A percentile compares a stretch with the other conserved stretches of the same genome.
phyloP scores from a whole-genome alignment of 2,888 invertebrate genomes.

The Glyphotaelius pellucidus region DNA sequence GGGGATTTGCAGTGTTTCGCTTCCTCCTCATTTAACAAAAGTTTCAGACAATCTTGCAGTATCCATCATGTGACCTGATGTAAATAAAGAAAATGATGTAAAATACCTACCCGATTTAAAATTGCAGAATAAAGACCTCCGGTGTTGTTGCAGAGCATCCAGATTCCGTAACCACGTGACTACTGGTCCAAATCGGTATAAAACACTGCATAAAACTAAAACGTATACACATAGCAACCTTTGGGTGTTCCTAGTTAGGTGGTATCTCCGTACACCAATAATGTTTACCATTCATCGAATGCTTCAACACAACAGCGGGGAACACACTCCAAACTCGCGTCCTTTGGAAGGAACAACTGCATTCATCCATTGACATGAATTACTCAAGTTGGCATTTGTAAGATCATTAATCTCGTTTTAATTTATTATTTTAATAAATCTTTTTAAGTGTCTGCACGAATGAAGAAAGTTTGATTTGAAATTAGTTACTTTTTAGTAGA shows the following conservation, averaged over 20 bases:
- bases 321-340: background rate
- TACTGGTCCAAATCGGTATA: background rate
- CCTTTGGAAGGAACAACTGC: constrained; percentile 17
- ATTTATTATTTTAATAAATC: background rate
- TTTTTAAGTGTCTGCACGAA: no score
- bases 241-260: background rate
- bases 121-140: background rate
- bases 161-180: background rate
- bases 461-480: no score
- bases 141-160: background rate
- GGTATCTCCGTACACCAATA: background rate
- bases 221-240: background rate
- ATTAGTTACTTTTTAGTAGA: no score
- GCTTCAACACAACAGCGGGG: background rate
- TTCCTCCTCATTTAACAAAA: no score
- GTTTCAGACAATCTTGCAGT: no score
- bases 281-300: background rate
- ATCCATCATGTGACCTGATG: no score
- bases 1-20: no score
- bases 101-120: background rate
- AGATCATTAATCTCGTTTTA: background rate
- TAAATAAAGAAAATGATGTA: no score
- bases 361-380: background rate
- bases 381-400: background rate
- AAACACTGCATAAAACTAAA: background rate